Evolutionary conservation across 2,797 vertebrate species (phyloP).

Genomic region (Melanotaenia maccullochi): DNA sequence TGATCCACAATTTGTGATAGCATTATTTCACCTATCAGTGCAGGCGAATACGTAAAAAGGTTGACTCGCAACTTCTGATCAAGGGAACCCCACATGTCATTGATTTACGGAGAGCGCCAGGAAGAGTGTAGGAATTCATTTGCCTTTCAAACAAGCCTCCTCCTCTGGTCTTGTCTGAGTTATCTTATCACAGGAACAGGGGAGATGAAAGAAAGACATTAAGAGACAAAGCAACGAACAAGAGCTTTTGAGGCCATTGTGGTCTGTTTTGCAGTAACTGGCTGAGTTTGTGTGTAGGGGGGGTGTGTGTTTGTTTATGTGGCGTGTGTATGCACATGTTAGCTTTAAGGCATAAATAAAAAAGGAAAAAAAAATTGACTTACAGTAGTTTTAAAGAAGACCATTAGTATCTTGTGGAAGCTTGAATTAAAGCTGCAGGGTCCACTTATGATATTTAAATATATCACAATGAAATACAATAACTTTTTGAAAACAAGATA

Average conservation of each 20-base stretch:
- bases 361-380: background rate
- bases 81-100: slow-evolving; percentile 65
- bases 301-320: slow-evolving; percentile 3
- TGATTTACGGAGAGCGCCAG: slow-evolving; percentile 71
- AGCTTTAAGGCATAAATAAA: background rate
- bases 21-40: slow-evolving; percentile 70
- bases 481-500: slow-evolving; percentile 34
- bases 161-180: slow-evolving; percentile 54
- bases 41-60: slow-evolving; percentile 39
- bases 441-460: slow-evolving; percentile 9
- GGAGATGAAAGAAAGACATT: slow-evolving; percentile 80
- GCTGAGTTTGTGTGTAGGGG: slow-evolving; percentile 4
- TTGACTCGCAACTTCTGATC: slow-evolving; percentile 60
- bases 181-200: slow-evolving; percentile 79
- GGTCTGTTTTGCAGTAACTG: slow-evolving; percentile 42
- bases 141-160: slow-evolving; percentile 79
- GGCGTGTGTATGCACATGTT: background rate
- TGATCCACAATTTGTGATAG: slow-evolving; percentile 72
- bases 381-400: background rate
- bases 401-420: background rate
- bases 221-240: slow-evolving; percentile 70
- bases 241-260: slow-evolving; percentile 58
- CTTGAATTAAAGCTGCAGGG: background rate
- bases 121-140: slow-evolving; percentile 75
- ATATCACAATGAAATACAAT: background rate